Base-by-base conservation (phyloP, 2,888 invertebrate species). In the Sarcophaga carnaria region DNA sequence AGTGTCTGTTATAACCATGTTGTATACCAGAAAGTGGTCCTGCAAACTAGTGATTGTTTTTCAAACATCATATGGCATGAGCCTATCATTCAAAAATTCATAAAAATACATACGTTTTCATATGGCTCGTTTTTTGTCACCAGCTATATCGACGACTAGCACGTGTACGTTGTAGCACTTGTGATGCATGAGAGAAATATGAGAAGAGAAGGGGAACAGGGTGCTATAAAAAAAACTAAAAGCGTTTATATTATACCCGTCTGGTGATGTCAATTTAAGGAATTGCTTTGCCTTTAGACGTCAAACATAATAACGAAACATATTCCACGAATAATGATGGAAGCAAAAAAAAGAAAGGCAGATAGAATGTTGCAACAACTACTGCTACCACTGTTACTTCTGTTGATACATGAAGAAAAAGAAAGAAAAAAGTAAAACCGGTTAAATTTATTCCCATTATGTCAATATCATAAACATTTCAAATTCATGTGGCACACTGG, bases 181-280 rank as follows among this genome's bases (percentile, higher is more conserved):
- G 37, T 37, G 37, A 37, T 37, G 54, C 54, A 54, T 54, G 5
- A 14, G 14, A 54, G 4, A 14, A 17, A 54, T 54, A 17, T 5
- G 2, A 17, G 4, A 54, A 14, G 17, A 1, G 54, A 17, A 54
- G 17, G 1, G 17, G 1, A 10, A 10, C 14, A 17, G 17, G 3
- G 17, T 12, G 12, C 5, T 4, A 54, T 14, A 17, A 54, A 54
- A 54, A 17, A 17, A 54, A 17, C 14, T 14, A 76, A 76, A 80
- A 72, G 66, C 62, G 72, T 74, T 74, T 67, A 71, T 75, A 69
- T 75, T 80, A 49, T 75, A 75, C 60, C 81, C 81, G 87, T 87
- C 84, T 87, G 84, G 81, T 84, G 84, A 79, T 84, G 84, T 81
- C 87, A 84, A 87, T 87, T 87, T 87, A 84, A 84, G 76, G 71